Percentiles rank a stretch among this genome's conserved stretches.
These are phyloP conservation scores for Malurus leucopterus DNA, from an alignment of 2,797 vertebrate genomes.

Conservation along the genomic window DNA sequence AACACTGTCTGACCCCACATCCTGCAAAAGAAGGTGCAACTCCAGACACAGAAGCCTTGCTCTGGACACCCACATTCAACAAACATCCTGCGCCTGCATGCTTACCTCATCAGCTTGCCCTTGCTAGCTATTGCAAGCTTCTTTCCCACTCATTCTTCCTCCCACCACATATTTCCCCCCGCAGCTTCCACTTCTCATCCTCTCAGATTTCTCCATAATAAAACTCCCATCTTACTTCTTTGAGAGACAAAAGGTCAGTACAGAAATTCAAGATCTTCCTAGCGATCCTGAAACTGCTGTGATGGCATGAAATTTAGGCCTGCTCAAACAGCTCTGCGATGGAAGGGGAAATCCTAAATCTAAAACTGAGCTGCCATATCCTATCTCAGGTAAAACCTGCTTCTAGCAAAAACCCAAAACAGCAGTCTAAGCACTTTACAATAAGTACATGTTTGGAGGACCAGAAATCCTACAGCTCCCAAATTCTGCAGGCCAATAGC, in stretches of 20 bases:
- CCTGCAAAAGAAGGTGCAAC: background rate
- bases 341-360: background rate
- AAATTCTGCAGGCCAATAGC: background rate
- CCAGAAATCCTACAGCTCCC: background rate
- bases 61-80: conserved; percentile 27
- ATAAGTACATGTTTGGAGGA: background rate
- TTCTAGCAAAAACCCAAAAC: background rate
- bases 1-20: background rate
- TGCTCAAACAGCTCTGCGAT: background rate
- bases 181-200: background rate
- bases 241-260: background rate
- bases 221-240: background rate
- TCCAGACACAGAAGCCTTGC: background rate
- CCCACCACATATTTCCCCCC: background rate
- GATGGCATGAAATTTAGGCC: background rate
- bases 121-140: background rate
- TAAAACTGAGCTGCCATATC: background rate
- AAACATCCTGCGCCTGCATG: background rate
- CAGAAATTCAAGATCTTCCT: background rate
- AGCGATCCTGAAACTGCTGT: background rate
- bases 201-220: conserved; percentile 15
- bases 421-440: background rate
- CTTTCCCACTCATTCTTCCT: conserved; percentile 33
- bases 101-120: conserved; percentile 37
- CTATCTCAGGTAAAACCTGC: background rate